Evolutionary conservation across 2,113 vertebrate species (phyloP), one percentile per base, ranked within the genome.

Genomic region (Calidris pygmaea): DNA sequence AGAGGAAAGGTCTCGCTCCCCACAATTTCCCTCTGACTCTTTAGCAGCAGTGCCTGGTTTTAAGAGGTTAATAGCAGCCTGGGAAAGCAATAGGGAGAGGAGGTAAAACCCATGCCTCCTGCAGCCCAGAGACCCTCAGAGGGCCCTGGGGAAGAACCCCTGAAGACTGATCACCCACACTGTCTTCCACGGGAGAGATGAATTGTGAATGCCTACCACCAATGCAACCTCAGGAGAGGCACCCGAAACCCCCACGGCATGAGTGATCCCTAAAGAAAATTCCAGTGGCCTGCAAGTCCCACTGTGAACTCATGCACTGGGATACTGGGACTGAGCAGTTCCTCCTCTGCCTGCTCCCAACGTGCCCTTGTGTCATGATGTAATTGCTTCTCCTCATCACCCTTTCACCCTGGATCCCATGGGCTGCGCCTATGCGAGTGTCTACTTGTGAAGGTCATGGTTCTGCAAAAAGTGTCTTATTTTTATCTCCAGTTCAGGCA

Each of bases 401-500:
- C 47, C 35, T 76, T 82, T 63, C 85, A 80, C 41, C 50, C 78
- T 39, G 71, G 15, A 59, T 63, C 77, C 74, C 63, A 16, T 4
- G 34, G 74, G 66, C 62, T 87, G 29, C 12, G 4, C 62, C 43
- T 68, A 1, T 6, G 8, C 1, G 9, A 39, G 24, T n/a, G 52
- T 71, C 39, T 43, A 15, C 32, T 76, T 0, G 0, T 27, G 30
- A 80, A 85, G 71, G 81, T 90, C 55, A 7, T 0, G 17, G 62
- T 62, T 27, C 50, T 84, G 67, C 52, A 85, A 30, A 81, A 63
- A 79, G 39, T 53, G 55, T 34, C 58, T 73, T 48, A 24, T 59
- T 91, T 93, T 77, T 63, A 48, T 47, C 67, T 73, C 9, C 26
- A 77, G 71, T 63, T 90, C 52, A 68, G 83, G 30, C 30, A 81